A percentile compares a stretch with the other conserved stretches of the same genome.
phyloP scores from a whole-genome alignment of 2,797 vertebrate species.

The Pteronotus mesoamericanus region DNA sequence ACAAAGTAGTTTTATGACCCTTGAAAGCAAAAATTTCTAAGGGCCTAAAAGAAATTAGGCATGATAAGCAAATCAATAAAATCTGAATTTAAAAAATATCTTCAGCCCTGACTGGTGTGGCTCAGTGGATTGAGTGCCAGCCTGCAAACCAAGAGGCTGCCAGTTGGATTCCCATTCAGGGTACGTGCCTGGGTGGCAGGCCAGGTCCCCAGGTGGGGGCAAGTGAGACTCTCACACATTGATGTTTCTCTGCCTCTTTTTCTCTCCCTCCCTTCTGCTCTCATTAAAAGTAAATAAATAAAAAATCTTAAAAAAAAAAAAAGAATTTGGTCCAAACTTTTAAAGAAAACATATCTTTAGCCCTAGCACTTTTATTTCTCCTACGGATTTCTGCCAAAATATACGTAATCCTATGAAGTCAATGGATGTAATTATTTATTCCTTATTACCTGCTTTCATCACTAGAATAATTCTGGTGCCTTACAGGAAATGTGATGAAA shows the following conservation, averaged over 20 bases:
- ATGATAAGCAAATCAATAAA: conserved; percentile 21
- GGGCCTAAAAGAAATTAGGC: neutral
- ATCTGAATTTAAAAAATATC: neutral
- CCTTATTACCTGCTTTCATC: conserved; percentile 27
- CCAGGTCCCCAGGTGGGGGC: neutral
- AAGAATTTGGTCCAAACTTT: neutral
- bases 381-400: conserved; percentile 42
- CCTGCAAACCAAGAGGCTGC: neutral
- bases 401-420: neutral
- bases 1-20: neutral
- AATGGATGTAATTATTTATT: neutral
- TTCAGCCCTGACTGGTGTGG: neutral
- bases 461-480: neutral
- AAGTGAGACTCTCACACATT: neutral
- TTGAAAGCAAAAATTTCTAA: conserved; percentile 46
- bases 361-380: conserved; percentile 1
- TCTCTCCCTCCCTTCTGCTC: neutral
- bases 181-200: neutral
- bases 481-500: neutral
- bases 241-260: neutral
- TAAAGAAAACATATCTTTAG: neutral
- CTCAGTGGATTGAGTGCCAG: neutral
- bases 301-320: neutral
- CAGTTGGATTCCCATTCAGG: neutral
- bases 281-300: neutral